These are phyloP conservation scores for Cyanoderma ruficeps DNA, from an alignment of 2,113 vertebrate species.

Conservation along the genomic window DNA sequence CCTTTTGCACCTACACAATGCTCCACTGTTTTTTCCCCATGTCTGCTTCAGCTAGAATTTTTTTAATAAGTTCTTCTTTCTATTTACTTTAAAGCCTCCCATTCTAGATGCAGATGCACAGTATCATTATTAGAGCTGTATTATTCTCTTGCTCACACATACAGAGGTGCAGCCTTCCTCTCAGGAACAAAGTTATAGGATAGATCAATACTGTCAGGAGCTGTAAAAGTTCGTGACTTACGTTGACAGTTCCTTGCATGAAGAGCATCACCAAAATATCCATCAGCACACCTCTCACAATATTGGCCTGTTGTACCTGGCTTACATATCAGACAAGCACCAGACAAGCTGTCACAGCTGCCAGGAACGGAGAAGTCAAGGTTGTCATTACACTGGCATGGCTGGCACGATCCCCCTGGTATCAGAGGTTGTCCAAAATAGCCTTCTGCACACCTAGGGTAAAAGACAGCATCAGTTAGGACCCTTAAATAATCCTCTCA, in stretches of 20 bases:
- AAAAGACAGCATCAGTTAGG: constrained; percentile 51
- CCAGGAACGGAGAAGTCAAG: constrained; percentile 86
- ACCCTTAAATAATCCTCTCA: background rate
- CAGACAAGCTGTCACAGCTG: constrained; percentile 92
- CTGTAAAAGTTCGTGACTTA: constrained; percentile 81
- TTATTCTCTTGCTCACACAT: background rate
- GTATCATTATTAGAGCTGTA: background rate
- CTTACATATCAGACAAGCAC: constrained; percentile 90
- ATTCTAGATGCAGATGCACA: background rate
- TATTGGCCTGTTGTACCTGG: constrained; percentile 83
- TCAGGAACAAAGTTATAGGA: constrained; percentile 39
- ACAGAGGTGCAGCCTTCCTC: constrained; percentile 20
- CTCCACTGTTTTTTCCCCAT: rapidly evolving
- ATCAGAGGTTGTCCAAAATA: constrained; percentile 87
- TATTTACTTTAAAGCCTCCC: background rate
- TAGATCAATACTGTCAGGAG: constrained; percentile 71
- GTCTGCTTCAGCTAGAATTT: background rate
- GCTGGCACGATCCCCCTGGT: constrained; percentile 87
- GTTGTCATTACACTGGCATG: constrained; percentile 90
- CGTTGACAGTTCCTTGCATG: constrained; percentile 86
- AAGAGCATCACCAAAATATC: constrained; percentile 92
- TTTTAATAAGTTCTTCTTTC: background rate
- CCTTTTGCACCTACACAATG: background rate
- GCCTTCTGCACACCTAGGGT: constrained; percentile 88
- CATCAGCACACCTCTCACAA: constrained; percentile 88